Conservation (phyloP, 2,113 vertebrate genomes). For the Pristiophorus japonicus region DNA sequence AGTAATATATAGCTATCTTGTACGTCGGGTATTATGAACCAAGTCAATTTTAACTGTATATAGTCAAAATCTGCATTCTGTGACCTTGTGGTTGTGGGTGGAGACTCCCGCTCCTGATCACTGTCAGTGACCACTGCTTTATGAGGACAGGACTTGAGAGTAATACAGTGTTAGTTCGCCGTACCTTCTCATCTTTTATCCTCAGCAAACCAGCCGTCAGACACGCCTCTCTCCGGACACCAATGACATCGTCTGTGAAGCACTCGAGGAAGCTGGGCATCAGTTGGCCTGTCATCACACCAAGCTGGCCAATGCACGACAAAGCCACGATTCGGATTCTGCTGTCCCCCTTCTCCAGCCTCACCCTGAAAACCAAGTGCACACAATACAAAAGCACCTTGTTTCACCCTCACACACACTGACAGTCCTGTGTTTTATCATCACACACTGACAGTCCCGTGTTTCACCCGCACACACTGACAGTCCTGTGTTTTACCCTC, state of each 20-base stretch:
- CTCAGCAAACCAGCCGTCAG: slow-evolving; percentile 56
- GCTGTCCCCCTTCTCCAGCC: slow-evolving; percentile 52
- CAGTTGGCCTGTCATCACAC: slow-evolving; percentile 62
- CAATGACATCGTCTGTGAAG: slow-evolving; percentile 56
- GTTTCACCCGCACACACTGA: not conserved
- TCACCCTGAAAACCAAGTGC: slow-evolving; percentile 46
- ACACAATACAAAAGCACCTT: not conserved
- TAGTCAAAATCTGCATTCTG: not conserved
- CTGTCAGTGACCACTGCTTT: not conserved
- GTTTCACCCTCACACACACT: not conserved
- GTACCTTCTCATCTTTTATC: slow-evolving; percentile 56
- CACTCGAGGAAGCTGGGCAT: slow-evolving; percentile 59
- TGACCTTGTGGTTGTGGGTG: not conserved
- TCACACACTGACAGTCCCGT: not conserved
- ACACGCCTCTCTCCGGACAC: slow-evolving; percentile 60
- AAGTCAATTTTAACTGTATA: not conserved
- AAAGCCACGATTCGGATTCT: slow-evolving; percentile 54
- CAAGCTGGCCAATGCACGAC: slow-evolving; percentile 53
- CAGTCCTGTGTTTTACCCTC: not conserved
- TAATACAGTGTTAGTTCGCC: not conserved
- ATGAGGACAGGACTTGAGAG: not conserved
- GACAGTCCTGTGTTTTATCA: not conserved
- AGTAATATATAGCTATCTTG: not conserved
- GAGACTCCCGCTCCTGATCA: not conserved
- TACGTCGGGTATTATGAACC: not conserved